Percentiles rank a stretch among this genome's conserved stretches.
These are phyloP conservation scores for Tanypteryx hageni DNA, from an alignment of 2,888 invertebrate species.

Conservation along the genomic window DNA sequence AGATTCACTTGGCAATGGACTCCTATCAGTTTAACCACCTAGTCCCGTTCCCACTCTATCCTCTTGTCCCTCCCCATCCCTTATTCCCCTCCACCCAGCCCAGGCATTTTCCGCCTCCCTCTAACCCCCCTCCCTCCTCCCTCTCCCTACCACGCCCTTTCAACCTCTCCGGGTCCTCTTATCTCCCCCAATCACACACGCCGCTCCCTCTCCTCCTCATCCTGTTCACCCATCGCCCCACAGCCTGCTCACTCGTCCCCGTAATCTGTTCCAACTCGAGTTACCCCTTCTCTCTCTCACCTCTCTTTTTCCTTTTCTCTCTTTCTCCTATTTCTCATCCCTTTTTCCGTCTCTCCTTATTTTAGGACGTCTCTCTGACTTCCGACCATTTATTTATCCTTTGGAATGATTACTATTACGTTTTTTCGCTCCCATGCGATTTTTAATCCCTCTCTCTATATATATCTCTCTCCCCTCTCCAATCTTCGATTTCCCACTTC, in stretches of 20 bases:
- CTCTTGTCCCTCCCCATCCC: neutral
- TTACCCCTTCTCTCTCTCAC: neutral
- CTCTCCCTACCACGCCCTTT: too few species aligned
- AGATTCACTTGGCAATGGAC: constrained; percentile 53
- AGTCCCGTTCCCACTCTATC: constrained; percentile 1
- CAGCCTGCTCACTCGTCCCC: neutral
- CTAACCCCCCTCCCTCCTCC: neutral
- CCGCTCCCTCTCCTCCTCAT: neutral
- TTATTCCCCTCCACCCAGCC: neutral
- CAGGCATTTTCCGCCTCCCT: neutral
- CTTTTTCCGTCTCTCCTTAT: neutral
- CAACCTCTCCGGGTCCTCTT: too few species aligned
- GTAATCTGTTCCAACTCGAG: neutral
- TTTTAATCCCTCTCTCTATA: too few species aligned
- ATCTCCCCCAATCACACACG: too few species aligned
- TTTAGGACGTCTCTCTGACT: too few species aligned
- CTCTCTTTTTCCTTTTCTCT: neutral
- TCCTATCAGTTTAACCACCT: constrained; percentile 54
- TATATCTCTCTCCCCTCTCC: too few species aligned
- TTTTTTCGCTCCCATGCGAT: neutral
- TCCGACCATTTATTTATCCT: too few species aligned
- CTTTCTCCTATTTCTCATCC: neutral
- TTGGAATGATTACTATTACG: neutral
- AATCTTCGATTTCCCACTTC: too few species aligned
- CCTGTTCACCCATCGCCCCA: neutral